Evolutionary conservation across 2,888 invertebrate species (phyloP), one percentile per base, ranked within the genome.

Genomic region (Agrotis segetum): DNA sequence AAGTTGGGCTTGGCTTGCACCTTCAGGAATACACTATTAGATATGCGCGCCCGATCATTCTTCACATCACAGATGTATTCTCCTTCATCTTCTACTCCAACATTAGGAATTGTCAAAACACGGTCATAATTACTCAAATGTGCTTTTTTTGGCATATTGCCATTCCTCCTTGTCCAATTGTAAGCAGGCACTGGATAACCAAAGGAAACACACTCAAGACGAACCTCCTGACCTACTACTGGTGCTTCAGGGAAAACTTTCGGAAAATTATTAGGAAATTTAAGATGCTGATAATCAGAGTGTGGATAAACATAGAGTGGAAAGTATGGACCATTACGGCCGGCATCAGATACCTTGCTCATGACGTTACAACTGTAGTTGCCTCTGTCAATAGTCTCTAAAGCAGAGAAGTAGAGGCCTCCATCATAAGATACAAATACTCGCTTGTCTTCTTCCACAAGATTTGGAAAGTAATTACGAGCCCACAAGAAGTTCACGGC

Each of bases 191-290:
- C 98, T 24, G 99, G 99, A 92, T 99, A 99, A 92, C 99, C 99
- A 96, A 99, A 99, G 3, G 99, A 99, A 83, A 99, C 97, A 95
- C 99, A 99, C 96, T 99, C 99, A 65, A 99, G 93, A 74, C 98
- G 96, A 19, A 99, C 98, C 92, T 99, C 98, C 88, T 98, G 97
- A 0, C 99, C 99, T 24, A 98, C 98, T 75, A 98, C 96, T 0
- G 99, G 99, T 29, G 99, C 98, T 91, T 99, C 99, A 0, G 99
- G 99, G 89, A 99, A 99, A 0, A 98, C 97, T 96, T 99, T 99
- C 0, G 99, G 99, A 87, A 99, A 99, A 87, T 98, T 98, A 90
- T 99, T 99, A 0, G 99, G 98, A 88, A 99, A 99, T 89, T 98
- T 98, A 53, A 99, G 95, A 78, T 98, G 98, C 89, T 99, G 99